Evolutionary conservation across 2,888 invertebrate genomes (phyloP).

Genomic region (Chrysotoxum bicinctum): DNA sequence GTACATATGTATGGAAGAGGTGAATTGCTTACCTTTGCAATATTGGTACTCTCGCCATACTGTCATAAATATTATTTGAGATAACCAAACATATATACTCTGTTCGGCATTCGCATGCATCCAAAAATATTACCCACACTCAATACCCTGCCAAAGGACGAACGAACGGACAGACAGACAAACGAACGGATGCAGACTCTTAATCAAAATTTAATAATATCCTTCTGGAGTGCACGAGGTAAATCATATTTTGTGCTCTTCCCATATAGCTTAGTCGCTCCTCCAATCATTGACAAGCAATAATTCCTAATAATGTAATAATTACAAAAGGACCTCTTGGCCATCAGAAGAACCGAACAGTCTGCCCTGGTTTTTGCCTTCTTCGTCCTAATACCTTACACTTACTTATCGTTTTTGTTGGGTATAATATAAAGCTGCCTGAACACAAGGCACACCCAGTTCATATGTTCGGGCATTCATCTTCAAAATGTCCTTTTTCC

Average conservation of each 20-base stretch:
- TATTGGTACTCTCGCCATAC: slow-evolving; percentile 41
- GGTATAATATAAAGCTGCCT: slow-evolving; percentile 11
- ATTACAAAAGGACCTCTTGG: slow-evolving; percentile 65
- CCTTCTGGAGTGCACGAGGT: slow-evolving; percentile 40
- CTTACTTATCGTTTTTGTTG: slow-evolving; percentile 41
- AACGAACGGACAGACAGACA: neutral
- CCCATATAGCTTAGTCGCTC: neutral
- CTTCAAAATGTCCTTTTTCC: slow-evolving; percentile 62
- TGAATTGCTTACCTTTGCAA: slow-evolving; percentile 65
- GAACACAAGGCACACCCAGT: neutral
- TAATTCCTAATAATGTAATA: slow-evolving; percentile 71
- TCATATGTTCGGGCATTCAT: slow-evolving; percentile 60
- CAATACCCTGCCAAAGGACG: neutral
- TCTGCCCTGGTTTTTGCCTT: neutral
- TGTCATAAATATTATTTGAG: slow-evolving; percentile 73
- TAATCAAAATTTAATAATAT: slow-evolving; percentile 73
- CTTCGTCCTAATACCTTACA: neutral
- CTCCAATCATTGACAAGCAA: slow-evolving; percentile 67
- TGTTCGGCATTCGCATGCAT: slow-evolving; percentile 4
- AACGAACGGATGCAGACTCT: slow-evolving; percentile 36
- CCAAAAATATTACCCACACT: slow-evolving; percentile 24
- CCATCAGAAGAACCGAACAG: neutral
- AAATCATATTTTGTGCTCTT: slow-evolving; percentile 52
- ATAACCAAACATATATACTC: slow-evolving; percentile 36
- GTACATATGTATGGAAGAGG: slow-evolving; percentile 1